Evolutionary conservation across 2,797 vertebrate species (phyloP), one percentile per base, ranked within the genome.

Genomic region (Microcaecilia unicolor): DNA sequence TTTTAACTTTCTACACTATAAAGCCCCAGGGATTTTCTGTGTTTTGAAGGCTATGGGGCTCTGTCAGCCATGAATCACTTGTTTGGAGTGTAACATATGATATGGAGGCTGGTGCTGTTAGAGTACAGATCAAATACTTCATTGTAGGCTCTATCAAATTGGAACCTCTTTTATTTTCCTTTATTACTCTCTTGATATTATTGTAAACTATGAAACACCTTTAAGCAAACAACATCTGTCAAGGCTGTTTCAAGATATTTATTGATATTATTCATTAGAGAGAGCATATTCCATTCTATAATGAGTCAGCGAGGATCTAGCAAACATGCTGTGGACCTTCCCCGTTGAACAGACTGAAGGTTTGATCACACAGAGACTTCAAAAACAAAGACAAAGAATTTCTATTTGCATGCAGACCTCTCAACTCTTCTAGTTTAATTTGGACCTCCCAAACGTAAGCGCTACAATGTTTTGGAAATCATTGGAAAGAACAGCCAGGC

Each of bases 1-100:
- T 26, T 28, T 9, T 20, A 15, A 42, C 22, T 27, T 26, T 37
- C 24, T 26, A 15, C 2, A 9, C 12, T 13, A 18, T 23, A 5
- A 9, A 35, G 34, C 22, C 15, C 15, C 33, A 53, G 10, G 10
- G 47, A 4, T 36, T 48, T 15, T 44, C 25, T 15, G 15, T 19
- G 31, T 22, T 38, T 48, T 37, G 43, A 16, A 22, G 16, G 35
- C 9, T 39, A 32, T 45, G 22, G 38, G 44, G 10, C 19, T 38
- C 26, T 55, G 22, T 18, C 30, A 31, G 31, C 38, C 37, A 22
- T 60, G 58, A 61, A 36, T 69, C 58, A 61, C 15, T 52, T 7
- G 11, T 31, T 42, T 57, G 58, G 42, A 44, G 10, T 55, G 44
- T 41, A 43, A n/a, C n/a, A n/a, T n/a, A n/a, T 27, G n/a, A 50